Percentiles rank a stretch among this genome's conserved stretches.
Evolutionary conservation across 2,797 vertebrate species (phyloP).

Genomic region (Limnodromus scolopaceus): DNA sequence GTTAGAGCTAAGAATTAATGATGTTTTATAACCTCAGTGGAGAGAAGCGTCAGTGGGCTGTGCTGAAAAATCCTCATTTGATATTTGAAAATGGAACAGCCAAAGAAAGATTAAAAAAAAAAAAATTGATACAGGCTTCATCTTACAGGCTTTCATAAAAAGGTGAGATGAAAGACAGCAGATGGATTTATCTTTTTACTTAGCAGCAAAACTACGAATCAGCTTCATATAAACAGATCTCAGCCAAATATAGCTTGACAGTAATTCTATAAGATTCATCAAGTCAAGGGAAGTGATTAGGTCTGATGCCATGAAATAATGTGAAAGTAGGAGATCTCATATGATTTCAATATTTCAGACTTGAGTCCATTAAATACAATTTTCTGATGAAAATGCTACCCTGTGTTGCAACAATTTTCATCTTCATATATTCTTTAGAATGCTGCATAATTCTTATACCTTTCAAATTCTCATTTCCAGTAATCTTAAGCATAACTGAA

Average conservation of each 20-base stretch:
- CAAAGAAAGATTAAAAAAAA: slow-evolving; percentile 52
- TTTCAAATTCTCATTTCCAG: slow-evolving; percentile 7
- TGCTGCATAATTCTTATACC: not conserved
- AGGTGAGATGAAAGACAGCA: slow-evolving; percentile 76
- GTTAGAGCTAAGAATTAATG: slow-evolving; percentile 66
- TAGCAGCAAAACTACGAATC: slow-evolving; percentile 71
- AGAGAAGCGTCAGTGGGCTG: slow-evolving; percentile 55
- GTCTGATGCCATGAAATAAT: slow-evolving; percentile 59
- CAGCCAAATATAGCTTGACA: slow-evolving; percentile 74
- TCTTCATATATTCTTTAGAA: slow-evolving; percentile 4
- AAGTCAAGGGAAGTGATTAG: slow-evolving; percentile 69
- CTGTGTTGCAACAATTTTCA: not conserved
- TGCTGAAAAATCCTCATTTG: slow-evolving; percentile 61
- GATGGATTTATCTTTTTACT: slow-evolving; percentile 78
- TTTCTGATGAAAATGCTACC: slow-evolving; percentile 27
- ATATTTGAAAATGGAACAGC: slow-evolving; percentile 72
- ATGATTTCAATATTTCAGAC: slow-evolving; percentile 42
- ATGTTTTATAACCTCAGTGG: slow-evolving; percentile 45
- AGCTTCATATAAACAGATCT: slow-evolving; percentile 77
- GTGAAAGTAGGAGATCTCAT: slow-evolving; percentile 19
- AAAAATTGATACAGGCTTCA: slow-evolving; percentile 49
- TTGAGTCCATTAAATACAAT: slow-evolving; percentile 34
- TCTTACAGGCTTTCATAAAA: slow-evolving; percentile 65
- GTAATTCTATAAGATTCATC: slow-evolving; percentile 73
- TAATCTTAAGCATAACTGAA: not conserved